Conservation (phyloP, 37 sponge, comb jelly and placozoan genomes). For the Cliona cf. orientalis region DNA sequence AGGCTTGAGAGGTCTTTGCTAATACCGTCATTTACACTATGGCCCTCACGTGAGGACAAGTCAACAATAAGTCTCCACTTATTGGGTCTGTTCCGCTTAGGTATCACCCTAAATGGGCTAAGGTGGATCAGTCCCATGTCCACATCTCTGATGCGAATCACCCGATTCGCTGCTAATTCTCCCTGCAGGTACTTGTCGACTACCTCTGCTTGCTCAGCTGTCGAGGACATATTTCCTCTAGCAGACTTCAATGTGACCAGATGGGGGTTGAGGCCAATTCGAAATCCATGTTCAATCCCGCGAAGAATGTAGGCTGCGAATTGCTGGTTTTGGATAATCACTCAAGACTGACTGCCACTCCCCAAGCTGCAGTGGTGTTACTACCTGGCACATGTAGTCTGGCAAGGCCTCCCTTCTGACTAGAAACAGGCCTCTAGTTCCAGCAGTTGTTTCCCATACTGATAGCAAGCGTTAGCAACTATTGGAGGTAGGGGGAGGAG, state of each 20-base stretch:
- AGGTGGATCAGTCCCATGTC: neutral
- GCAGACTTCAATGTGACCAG: neutral
- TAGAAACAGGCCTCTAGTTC: neutral
- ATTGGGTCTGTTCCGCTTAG: neutral
- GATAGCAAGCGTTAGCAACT: neutral
- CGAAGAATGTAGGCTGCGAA: neutral
- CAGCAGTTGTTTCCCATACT: no score
- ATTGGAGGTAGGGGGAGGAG: neutral
- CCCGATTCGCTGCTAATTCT: neutral
- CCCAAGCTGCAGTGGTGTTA: no score
- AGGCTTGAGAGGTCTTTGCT: neutral
- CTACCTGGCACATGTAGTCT: no score
- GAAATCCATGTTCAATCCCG: neutral
- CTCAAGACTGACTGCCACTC: no score
- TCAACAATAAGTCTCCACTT: conserved; percentile 21
- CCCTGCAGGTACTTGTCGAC: neutral
- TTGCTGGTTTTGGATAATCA: no score
- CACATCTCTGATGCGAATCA: neutral
- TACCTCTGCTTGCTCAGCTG: neutral
- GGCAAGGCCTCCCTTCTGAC: no score
- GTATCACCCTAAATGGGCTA: conserved; percentile 20
- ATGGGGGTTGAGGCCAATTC: neutral
- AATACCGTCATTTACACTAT: conserved; percentile 19
- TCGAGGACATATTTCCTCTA: neutral
- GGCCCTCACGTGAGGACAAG: conserved; percentile 15